Evolutionary conservation across 2,797 vertebrate species (phyloP).

Genomic region (Microctenopoma lineatum): DNA sequence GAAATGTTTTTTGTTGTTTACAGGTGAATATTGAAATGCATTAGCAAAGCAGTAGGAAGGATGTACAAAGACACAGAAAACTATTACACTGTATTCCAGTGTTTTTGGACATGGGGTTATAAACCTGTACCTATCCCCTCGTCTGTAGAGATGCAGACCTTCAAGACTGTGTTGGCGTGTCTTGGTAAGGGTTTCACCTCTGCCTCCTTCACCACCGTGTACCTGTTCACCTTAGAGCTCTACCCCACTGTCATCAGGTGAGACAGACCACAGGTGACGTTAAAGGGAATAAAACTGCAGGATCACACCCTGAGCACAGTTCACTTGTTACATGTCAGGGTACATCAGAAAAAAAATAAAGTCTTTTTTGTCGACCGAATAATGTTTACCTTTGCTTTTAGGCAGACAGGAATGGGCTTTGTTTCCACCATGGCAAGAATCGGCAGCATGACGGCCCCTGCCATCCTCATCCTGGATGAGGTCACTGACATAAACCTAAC

Average conservation of each 20-base stretch:
- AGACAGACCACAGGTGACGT: neutral
- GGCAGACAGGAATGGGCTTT: conserved; percentile 92
- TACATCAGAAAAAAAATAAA: no score
- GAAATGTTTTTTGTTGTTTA: no score
- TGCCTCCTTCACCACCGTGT: conserved; percentile 86
- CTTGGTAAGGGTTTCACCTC: conserved; percentile 88
- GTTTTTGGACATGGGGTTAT: no score
- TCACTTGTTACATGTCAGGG: neutral
- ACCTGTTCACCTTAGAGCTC: conserved; percentile 88
- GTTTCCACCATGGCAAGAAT: conserved; percentile 89
- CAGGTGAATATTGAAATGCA: no score
- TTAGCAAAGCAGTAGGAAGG: no score
- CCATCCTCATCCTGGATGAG: conserved; percentile 89
- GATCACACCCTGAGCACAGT: neutral
- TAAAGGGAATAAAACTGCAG: neutral
- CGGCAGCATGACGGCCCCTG: conserved; percentile 90
- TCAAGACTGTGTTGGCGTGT: conserved; percentile 83
- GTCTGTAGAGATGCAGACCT: conserved; percentile 78
- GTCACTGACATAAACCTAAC: conserved; percentile 13
- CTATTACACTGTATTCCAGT: no score
- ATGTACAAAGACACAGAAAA: no score
- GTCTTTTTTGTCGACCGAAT: neutral
- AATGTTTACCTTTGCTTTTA: conserved; percentile 54
- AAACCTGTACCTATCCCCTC: no score
- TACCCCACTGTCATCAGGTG: conserved; percentile 91